Conservation (phyloP, 2,113 vertebrate species). For the Ailurus styani region DNA sequence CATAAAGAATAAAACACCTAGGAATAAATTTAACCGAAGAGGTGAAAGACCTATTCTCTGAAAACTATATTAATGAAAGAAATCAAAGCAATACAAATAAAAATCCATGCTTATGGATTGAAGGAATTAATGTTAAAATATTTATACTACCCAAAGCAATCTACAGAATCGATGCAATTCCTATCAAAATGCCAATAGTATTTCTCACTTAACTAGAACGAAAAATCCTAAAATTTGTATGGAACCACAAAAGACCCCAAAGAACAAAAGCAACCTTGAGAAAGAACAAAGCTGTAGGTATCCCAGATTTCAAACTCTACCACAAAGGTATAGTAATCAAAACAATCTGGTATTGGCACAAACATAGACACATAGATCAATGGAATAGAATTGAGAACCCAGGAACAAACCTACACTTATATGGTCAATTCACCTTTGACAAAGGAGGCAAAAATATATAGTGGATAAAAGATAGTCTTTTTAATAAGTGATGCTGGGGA, state of each 20-base stretch:
- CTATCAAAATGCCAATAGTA: neutral
- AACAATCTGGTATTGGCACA: neutral
- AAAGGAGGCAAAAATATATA: neutral
- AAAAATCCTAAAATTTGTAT: neutral
- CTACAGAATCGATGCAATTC: neutral
- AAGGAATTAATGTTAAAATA: neutral
- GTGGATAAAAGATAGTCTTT: neutral
- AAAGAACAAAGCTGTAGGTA: neutral
- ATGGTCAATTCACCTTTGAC: neutral
- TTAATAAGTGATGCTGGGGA: neutral
- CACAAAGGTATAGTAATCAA: neutral
- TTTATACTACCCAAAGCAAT: neutral
- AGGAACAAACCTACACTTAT: neutral
- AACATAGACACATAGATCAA: neutral
- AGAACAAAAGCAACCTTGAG: neutral
- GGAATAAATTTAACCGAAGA: neutral
- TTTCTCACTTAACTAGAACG: neutral
- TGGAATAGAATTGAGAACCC: neutral
- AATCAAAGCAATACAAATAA: neutral
- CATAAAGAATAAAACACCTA: neutral
- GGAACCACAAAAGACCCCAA: neutral
- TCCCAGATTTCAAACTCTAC: neutral
- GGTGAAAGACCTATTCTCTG: neutral
- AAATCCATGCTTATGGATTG: neutral
- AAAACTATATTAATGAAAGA: neutral